Percentiles rank a stretch among this genome's conserved stretches.
Conservation (phyloP, 2,797 vertebrate genomes). For the Huso huso region DNA sequence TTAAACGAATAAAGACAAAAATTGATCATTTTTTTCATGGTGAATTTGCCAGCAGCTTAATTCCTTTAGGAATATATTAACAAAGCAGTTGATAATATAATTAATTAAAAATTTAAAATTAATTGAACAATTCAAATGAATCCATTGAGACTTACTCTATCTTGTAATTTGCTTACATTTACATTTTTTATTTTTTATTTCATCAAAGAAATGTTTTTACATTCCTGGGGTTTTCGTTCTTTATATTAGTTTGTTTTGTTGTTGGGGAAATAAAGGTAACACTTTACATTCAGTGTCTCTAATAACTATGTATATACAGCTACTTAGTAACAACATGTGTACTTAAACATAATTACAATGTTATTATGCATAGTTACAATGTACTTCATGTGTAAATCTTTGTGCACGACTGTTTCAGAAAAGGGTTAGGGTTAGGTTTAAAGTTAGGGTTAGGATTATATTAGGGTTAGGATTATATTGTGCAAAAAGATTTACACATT, state of each 20-base stretch:
- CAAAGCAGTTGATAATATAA: constrained; percentile 66
- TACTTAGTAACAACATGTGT: no score
- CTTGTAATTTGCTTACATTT: constrained; percentile 50
- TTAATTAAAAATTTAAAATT: constrained; percentile 71
- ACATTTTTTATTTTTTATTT: constrained; percentile 37
- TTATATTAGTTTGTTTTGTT: constrained; percentile 4
- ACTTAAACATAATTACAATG: no score
- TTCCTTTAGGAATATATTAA: constrained; percentile 65
- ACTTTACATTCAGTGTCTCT: no score
- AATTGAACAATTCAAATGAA: constrained; percentile 68
- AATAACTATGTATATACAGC: no score
- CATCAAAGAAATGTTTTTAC: constrained; percentile 24
- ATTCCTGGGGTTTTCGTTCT: constrained; percentile 2
- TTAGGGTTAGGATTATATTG: no score
- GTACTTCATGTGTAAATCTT: no score
- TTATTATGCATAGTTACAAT: no score
- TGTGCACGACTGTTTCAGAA: no score
- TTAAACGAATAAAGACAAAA: constrained; percentile 57
- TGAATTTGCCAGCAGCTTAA: constrained; percentile 53
- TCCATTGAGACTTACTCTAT: constrained; percentile 62
- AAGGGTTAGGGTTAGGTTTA: no score
- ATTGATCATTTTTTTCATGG: constrained; percentile 52
- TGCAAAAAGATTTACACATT: no score
- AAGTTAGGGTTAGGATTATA: no score
- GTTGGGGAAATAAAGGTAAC: not conserved